Evolutionary conservation across 2,113 vertebrate genomes (phyloP).

Genomic region (Cyanocitta stelleri): DNA sequence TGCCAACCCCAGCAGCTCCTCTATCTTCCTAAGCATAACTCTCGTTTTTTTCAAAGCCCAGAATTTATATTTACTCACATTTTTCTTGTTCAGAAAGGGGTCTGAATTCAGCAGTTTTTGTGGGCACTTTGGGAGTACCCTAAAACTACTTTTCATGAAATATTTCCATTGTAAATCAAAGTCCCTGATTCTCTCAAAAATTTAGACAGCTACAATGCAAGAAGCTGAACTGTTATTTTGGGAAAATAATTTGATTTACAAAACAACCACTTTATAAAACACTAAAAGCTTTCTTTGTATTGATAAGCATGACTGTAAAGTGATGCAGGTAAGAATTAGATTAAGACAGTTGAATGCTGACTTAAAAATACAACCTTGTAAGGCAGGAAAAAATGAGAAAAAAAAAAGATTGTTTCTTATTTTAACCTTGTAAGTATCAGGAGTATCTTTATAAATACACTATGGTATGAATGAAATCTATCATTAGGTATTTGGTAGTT

Average conservation of each 20-base stretch:
- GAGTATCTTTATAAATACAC: background rate
- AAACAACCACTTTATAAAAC: background rate
- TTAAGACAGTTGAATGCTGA: background rate
- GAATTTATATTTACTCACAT: background rate
- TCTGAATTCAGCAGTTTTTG: background rate
- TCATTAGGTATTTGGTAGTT: background rate
- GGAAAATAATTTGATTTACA: background rate
- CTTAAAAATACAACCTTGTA: background rate
- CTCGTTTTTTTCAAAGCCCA: background rate
- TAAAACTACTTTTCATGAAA: background rate
- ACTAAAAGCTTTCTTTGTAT: background rate
- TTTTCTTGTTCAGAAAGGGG: background rate
- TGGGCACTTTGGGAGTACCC: accelerated
- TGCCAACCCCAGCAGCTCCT: background rate
- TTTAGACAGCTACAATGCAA: background rate
- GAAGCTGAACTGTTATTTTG: background rate
- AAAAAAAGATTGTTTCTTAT: background rate
- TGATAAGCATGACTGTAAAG: background rate
- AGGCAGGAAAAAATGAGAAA: background rate
- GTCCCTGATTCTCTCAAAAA: background rate
- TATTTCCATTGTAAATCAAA: background rate
- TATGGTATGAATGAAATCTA: background rate
- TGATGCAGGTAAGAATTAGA: background rate
- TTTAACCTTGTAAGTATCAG: background rate
- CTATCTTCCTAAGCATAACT: background rate